Base-by-base conservation (phyloP, 2,888 invertebrate genomes). In the Notodonta ziczac region DNA sequence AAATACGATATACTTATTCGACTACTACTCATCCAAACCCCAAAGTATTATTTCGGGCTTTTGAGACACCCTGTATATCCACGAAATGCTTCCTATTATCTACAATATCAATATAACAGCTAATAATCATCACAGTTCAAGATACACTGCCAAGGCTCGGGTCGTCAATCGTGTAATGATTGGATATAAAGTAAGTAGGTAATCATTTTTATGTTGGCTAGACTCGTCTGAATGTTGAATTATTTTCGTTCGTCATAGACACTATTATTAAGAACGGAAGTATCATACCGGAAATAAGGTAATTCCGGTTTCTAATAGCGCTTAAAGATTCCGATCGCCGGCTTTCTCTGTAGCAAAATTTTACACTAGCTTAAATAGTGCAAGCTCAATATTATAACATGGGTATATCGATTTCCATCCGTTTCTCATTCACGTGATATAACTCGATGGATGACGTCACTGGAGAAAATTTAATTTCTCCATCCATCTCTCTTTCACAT, bases 301-400 rank as follows among this genome's bases (percentile, higher is more conserved):
- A 59, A 53, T 58, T 63, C 58, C 61, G 60, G 61, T 63, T 60
- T 62, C 59, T 52, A 51, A 61, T 58, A 14, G 39, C 61, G 5
- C 39, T 13, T 9, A 52, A 5, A 54, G 13, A 39, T 53, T 51
- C 4, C n/a, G 32, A 39, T 39, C 54, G 7, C 4, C 4, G 13
- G 32, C 75, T 74, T 75, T 74, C 74, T 55, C 73, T 62, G 4
- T 5, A 63, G 58, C 51, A 42, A 61, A 66, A 67, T 74, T 71
- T 58, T 57, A 67, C 64, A 58, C n/a, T 40, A 40, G 7, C 39
- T 14, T 52, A 32, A 35, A 52, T 32, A 16, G 16, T 24, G 53
- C 14, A 53, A 53, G 13, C 48, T 48, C 24, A 52, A 57, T 46
- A 66, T 60, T 56, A 65, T 62, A 65, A 62, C 65, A 64, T 69